These are phyloP conservation scores for Orchesella flavescens DNA, from an alignment of 2,888 invertebrate genomes.

Conservation along the genomic window DNA sequence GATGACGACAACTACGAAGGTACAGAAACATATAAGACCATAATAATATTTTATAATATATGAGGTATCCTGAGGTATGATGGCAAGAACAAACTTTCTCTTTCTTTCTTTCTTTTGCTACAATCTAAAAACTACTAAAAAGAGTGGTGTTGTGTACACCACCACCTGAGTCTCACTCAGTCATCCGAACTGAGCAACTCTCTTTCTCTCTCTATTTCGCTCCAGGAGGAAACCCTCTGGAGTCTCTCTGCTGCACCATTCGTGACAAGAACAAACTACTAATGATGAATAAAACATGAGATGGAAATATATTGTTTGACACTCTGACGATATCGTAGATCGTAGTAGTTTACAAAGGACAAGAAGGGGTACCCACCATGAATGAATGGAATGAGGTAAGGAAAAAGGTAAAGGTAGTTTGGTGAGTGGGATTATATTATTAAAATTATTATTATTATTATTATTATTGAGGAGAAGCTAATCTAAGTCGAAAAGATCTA, in stretches of 20 bases:
- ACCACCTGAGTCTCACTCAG: neutral
- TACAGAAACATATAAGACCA: neutral
- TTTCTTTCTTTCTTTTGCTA: no score
- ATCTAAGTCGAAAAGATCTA: slow-evolving; percentile 48
- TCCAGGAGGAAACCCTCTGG: no score
- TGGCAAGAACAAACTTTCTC: neutral
- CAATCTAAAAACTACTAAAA: no score
- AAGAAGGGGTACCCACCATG: neutral
- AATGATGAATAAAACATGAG: slow-evolving; percentile 48
- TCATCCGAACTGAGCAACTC: neutral
- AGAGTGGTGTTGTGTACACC: no score
- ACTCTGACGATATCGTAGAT: slow-evolving; percentile 6
- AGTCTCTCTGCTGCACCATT: slow-evolving; percentile 1
- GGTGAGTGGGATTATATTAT: neutral
- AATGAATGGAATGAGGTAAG: neutral
- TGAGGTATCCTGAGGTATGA: neutral
- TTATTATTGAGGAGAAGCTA: slow-evolving; percentile 22
- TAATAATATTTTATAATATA: slow-evolving; percentile 6
- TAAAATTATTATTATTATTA: neutral
- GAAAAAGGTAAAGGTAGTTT: no score
- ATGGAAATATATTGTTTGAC: slow-evolving; percentile 51
- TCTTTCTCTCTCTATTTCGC: neutral
- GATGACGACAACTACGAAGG: neutral
- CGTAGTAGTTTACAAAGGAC: neutral
- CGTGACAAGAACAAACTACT: slow-evolving; percentile 5